These are phyloP conservation scores for Smittia sp. DNA, from an alignment of 2,888 invertebrate species.

Conservation along the genomic window DNA sequence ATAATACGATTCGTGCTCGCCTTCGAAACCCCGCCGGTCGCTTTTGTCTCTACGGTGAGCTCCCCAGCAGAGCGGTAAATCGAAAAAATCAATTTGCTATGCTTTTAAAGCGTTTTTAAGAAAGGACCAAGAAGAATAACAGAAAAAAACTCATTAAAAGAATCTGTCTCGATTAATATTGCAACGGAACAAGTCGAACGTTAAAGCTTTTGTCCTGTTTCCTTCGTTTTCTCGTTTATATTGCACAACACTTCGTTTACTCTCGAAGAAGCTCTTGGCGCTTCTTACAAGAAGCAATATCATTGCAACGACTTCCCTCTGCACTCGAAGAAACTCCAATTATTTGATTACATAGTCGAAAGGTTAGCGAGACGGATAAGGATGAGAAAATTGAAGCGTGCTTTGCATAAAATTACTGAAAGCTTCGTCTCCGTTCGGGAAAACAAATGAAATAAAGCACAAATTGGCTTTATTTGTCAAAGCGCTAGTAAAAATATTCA, in stretches of 20 bases:
- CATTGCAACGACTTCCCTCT: background rate
- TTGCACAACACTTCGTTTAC: constrained; percentile 17
- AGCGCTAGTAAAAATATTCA: too few species aligned
- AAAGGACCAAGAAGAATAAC: background rate
- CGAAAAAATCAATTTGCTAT: too few species aligned
- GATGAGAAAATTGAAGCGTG: too few species aligned
- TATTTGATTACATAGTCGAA: too few species aligned
- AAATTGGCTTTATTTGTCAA: background rate
- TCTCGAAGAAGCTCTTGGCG: background rate
- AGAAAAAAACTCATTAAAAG: background rate
- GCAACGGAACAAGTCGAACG: background rate
- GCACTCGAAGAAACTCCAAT: background rate
- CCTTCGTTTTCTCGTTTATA: background rate
- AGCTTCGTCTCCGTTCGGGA: too few species aligned
- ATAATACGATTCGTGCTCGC: background rate
- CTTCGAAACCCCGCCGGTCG: too few species aligned
- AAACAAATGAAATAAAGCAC: too few species aligned
- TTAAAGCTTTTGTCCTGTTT: background rate
- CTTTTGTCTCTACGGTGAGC: too few species aligned
- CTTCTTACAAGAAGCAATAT: background rate
- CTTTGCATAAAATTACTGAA: too few species aligned
- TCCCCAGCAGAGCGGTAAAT: too few species aligned
- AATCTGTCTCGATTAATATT: background rate
- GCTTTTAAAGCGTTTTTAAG: too few species aligned
- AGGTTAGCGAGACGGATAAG: too few species aligned